Evolutionary conservation across 92 coral and sea anemone species (phyloP).

Genomic region (Phenganax stokvisi): DNA sequence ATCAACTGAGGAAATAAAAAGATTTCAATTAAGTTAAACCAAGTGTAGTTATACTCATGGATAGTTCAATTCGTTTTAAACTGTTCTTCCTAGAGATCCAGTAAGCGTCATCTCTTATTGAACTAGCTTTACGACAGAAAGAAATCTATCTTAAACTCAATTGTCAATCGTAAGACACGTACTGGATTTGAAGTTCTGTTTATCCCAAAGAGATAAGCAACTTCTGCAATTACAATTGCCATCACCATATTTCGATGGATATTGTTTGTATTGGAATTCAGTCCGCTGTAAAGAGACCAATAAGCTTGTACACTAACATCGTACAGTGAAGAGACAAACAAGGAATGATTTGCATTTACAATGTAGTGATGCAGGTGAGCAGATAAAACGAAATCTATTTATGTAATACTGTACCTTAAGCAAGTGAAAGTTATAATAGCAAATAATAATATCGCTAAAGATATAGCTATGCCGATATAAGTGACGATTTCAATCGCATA

Average conservation of each 20-base stretch:
- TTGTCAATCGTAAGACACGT: neutral
- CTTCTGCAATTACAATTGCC: constrained; percentile 79
- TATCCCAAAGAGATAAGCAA: constrained; percentile 74
- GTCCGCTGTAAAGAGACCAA: constrained; percentile 49
- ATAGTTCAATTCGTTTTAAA: too few species aligned
- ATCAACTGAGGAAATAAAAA: constrained; percentile 49
- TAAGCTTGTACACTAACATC: too few species aligned
- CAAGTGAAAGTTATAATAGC: constrained; percentile 76
- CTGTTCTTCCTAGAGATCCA: too few species aligned
- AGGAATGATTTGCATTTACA: neutral
- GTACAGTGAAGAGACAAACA: too few species aligned
- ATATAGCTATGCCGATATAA: constrained; percentile 76
- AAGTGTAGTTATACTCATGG: too few species aligned
- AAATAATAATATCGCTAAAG: constrained; percentile 58
- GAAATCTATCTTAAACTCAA: neutral
- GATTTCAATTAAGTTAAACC: neutral
- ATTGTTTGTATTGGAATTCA: constrained; percentile 74
- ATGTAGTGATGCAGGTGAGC: neutral
- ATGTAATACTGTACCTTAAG: constrained; percentile 52
- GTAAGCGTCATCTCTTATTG: too few species aligned
- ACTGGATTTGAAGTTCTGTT: constrained; percentile 80
- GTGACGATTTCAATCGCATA: constrained; percentile 77
- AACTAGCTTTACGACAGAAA: too few species aligned
- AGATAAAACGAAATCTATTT: neutral
- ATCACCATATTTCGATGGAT: constrained; percentile 80